Evolutionary conservation across 2,113 vertebrate species (phyloP).

Genomic region (Connochaetes taurinus): DNA sequence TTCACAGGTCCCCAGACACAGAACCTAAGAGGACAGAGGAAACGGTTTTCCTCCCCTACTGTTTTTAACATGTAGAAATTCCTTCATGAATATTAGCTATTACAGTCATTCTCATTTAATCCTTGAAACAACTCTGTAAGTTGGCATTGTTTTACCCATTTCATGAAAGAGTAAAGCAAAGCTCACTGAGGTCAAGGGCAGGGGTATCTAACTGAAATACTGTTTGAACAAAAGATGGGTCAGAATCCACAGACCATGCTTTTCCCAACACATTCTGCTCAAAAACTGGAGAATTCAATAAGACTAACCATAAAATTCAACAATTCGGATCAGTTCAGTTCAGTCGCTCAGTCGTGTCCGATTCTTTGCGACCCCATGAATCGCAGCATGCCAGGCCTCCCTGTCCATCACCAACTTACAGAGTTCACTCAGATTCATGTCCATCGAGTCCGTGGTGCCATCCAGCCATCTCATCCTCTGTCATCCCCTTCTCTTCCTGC

Average conservation of each 20-base stretch:
- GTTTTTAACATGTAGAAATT: not conserved
- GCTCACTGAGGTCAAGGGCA: not conserved
- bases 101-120: not conserved
- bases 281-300: not conserved
- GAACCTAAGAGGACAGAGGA: not conserved
- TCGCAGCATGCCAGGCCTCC: too few relatives aligned
- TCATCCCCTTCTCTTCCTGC: too few relatives aligned
- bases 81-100: not conserved
- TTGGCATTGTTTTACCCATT: not conserved
- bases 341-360: too few relatives aligned
- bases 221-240: not conserved
- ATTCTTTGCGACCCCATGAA: too few relatives aligned
- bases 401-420: too few relatives aligned
- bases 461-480: too few relatives aligned
- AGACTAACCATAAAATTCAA: not conserved
- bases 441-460: too few relatives aligned
- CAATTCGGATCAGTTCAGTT: too few relatives aligned
- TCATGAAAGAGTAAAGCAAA: not conserved
- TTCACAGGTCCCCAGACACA: not conserved
- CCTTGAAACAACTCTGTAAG: not conserved
- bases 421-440: too few relatives aligned
- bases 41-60: not conserved
- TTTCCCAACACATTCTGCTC: not conserved
- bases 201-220: not conserved
- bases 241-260: not conserved